Evolutionary conservation across 2,888 invertebrate genomes (phyloP), one percentile per base, ranked within the genome.

Genomic region (Rhingia campestris): DNA sequence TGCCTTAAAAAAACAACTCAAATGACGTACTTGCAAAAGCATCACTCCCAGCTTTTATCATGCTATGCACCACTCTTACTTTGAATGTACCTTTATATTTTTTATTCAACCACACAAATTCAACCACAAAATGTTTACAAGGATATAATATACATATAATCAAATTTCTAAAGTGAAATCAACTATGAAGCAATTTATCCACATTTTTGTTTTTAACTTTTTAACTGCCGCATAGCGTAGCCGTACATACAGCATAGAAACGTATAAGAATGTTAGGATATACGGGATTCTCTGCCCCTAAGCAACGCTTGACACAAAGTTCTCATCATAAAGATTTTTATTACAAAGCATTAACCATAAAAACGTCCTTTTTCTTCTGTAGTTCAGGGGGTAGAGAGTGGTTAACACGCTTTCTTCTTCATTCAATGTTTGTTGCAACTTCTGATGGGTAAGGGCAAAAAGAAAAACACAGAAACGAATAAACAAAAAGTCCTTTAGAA

Each of bases 151-250:
- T 2, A 22, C 22, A 33, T 56, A 56, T 63, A 63, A 63, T 70
- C 56, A 49, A 77, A 77, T 58, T 49, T 43, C 54, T 30, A 49
- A 70, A 61, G 53, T 54, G 33, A 63, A 70, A 77, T 70, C 61
- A 77, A 70, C 76, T 61, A 64, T 64, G 58, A 70, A 77, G 9
- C 47, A 63, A 56, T 69, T 70, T 70, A 56, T 49, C 54, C 22
- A 22, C 2, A 2, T 22, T 22, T 22, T 22, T 22, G 47, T 76
- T 76, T 61, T 54, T n/a, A 61, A 63, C 39, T 63, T 54, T 56
- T 22, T n/a, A n/a, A 74, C 56, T 30, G 56, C 54, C 12, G 6
- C 7, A 12, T 9, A 9, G 0, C 12, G 6, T 22, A 22, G 22
- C 22, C 22, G 22, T 47, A 33, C 14, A 30, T 12, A 66, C 6